Evolutionary conservation across 30 jellyfish, hydroid and myxozoan genomes (phyloP).

Genomic region (Cassiopea xamachana): DNA sequence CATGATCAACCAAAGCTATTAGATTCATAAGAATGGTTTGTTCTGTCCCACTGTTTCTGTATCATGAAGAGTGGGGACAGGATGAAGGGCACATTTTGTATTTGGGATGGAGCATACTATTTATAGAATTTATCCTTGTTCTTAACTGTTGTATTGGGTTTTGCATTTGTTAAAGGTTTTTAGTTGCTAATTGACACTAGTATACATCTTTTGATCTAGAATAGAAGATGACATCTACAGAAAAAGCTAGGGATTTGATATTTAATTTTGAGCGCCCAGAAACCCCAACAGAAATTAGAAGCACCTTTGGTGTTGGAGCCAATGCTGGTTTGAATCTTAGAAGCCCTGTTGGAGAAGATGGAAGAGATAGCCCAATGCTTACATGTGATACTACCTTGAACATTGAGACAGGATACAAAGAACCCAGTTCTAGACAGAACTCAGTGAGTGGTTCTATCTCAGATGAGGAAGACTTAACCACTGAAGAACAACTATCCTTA

Average conservation of each 20-base stretch:
- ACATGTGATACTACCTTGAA: background rate
- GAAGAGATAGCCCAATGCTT: slow-evolving; percentile 25
- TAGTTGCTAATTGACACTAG: too few species aligned
- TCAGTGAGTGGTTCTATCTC: background rate
- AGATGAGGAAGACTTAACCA: slow-evolving; percentile 34
- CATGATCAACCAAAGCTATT: too few species aligned
- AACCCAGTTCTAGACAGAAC: background rate
- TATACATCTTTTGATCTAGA: background rate
- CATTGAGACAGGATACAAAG: background rate
- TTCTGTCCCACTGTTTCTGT: too few species aligned
- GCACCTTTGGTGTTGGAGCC: slow-evolving; percentile 38
- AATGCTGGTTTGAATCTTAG: slow-evolving; percentile 12
- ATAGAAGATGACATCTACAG: slow-evolving; percentile 39
- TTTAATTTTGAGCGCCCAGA: slow-evolving; percentile 64
- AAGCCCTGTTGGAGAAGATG: slow-evolving; percentile 29
- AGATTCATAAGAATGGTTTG: too few species aligned
- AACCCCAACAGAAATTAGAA: slow-evolving; percentile 66
- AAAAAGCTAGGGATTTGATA: slow-evolving; percentile 13
- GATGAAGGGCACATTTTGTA: too few species aligned
- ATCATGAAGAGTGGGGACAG: too few species aligned
- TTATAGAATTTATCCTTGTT: too few species aligned
- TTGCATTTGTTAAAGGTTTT: too few species aligned
- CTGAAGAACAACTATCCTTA: slow-evolving; percentile 54
- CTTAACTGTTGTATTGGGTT: too few species aligned
- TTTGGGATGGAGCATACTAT: too few species aligned